Percentiles rank a stretch among this genome's conserved stretches.
Conservation (phyloP, 2,113 vertebrate species). For the Phoxinus phoxinus region DNA sequence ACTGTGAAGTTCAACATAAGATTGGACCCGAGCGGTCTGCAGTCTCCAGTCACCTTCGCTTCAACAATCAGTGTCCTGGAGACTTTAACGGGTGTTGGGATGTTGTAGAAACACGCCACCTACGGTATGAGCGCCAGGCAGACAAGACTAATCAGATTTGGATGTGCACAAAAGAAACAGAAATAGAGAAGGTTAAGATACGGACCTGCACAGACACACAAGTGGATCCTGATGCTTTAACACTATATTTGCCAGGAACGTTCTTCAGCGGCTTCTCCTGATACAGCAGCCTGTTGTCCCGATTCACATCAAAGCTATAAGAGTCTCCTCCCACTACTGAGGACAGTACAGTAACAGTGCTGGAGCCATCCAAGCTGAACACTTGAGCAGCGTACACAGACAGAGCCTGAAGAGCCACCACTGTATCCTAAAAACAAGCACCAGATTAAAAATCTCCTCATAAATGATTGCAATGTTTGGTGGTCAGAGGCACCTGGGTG, state of each 20-base stretch:
- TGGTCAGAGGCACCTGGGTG: constrained; percentile 72
- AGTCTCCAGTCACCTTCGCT: constrained; percentile 27
- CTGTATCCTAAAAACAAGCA: constrained; percentile 68
- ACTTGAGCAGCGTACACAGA: constrained; percentile 67
- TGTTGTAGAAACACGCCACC: constrained; percentile 67
- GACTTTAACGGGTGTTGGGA: constrained; percentile 60
- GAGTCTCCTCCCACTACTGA: constrained; percentile 46
- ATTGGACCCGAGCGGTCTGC: not conserved
- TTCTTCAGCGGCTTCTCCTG: constrained; percentile 69
- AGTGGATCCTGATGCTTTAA: constrained; percentile 66
- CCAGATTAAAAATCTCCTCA: not conserved
- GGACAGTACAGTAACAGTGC: constrained; percentile 64
- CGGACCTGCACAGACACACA: constrained; percentile 80
- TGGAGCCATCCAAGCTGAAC: constrained; percentile 57
- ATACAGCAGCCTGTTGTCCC: constrained; percentile 80
- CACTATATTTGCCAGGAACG: constrained; percentile 71
- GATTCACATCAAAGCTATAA: constrained; percentile 74
- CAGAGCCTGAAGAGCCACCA: constrained; percentile 72
- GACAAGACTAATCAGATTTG: not conserved
- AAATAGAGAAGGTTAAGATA: not conserved
- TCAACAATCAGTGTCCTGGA: constrained; percentile 42
- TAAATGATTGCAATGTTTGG: not conserved
- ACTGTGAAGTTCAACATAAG: not conserved
- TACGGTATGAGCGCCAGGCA: constrained; percentile 26
- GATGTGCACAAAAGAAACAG: not conserved